Evolutionary conservation across 1,140 invertebrate genomes (phyloP).

Genomic region (Eriocheir sinensis): DNA sequence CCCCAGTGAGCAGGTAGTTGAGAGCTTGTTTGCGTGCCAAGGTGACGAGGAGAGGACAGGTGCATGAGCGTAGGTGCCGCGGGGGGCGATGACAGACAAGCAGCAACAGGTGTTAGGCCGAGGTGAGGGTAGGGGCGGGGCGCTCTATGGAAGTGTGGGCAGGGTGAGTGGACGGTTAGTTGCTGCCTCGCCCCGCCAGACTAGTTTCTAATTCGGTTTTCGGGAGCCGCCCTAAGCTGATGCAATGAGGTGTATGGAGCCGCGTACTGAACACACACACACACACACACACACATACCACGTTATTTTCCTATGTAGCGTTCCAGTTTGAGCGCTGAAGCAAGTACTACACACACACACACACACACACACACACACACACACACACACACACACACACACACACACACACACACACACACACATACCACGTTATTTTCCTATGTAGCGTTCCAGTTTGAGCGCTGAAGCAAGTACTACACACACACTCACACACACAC

Average conservation of each 20-base stretch:
- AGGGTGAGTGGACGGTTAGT: background rate
- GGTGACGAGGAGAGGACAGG: background rate
- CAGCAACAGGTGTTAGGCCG: background rate
- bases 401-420: constrained; percentile 20
- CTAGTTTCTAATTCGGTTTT: too few species aligned
- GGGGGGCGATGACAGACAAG: background rate
- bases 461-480: background rate
- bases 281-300: background rate
- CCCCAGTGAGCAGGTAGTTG: background rate
- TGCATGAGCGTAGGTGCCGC: too few species aligned
- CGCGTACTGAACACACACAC: too few species aligned
- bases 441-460: background rate
- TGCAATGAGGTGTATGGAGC: too few species aligned
- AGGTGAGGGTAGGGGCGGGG: background rate
- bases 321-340: background rate
- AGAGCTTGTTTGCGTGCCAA: background rate
- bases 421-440: background rate
- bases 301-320: background rate
- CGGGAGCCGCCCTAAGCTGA: too few species aligned
- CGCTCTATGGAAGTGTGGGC: background rate
- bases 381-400: constrained; percentile 32
- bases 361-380: constrained; percentile 37
- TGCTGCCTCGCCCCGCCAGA: too few species aligned
- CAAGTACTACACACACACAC: background rate
- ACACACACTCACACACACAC: constrained; percentile 27